phyloP scores from a whole-genome alignment of 2,113 vertebrate genomes.

The Laticauda laticaudata region DNA sequence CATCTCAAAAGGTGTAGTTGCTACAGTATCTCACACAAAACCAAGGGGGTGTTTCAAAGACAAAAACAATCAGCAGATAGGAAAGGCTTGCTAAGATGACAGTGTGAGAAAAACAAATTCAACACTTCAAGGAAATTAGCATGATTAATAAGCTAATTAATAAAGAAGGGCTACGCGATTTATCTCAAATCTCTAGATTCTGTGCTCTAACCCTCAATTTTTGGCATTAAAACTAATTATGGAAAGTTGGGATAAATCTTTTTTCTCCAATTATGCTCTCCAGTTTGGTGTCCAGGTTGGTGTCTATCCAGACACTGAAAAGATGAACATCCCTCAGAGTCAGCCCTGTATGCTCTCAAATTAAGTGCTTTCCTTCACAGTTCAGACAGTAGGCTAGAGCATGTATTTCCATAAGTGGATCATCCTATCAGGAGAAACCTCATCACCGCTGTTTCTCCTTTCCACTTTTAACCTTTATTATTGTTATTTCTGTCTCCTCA shows the following conservation, averaged over 20 bases:
- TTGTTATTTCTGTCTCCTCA: neutral
- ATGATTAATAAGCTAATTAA: neutral
- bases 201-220: neutral
- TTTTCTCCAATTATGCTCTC: neutral
- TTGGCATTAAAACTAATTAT: neutral
- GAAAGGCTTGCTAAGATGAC: neutral
- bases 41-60: neutral
- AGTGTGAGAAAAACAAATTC: neutral
- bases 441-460: neutral
- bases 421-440: neutral
- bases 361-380: neutral
- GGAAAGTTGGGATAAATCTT: neutral
- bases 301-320: neutral
- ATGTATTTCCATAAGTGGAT: neutral
- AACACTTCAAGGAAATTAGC: neutral
- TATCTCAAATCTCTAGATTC: neutral
- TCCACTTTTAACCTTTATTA: neutral
- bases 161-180: neutral
- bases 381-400: neutral
- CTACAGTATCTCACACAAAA: neutral
- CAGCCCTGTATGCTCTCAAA: no score
- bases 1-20: no score
- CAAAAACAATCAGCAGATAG: neutral
- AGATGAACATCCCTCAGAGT: neutral
- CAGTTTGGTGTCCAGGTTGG: neutral